phyloP scores from a whole-genome alignment of 2,797 vertebrate genomes.

The Luscinia megarhynchos region DNA sequence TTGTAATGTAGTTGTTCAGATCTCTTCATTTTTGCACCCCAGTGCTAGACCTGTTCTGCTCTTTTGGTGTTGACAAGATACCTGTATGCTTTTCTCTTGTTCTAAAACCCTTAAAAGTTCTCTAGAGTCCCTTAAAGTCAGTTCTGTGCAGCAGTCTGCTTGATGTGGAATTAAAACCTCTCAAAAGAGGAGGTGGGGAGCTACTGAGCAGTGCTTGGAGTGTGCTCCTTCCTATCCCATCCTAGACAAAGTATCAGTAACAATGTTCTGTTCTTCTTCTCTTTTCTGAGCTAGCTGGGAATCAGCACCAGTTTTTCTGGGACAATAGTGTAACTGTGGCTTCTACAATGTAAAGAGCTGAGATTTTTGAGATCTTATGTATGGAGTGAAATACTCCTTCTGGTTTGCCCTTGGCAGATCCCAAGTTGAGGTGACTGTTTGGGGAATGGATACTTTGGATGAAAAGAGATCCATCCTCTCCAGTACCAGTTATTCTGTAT shows the following conservation, averaged over 20 bases:
- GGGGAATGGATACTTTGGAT: neutral
- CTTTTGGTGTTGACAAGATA: neutral
- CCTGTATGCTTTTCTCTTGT: rapidly evolving
- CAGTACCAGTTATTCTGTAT: neutral
- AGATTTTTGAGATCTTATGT: neutral
- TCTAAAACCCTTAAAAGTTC: neutral
- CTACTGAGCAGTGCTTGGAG: neutral
- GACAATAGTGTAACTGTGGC: neutral
- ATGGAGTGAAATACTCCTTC: neutral
- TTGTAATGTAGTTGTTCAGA: neutral
- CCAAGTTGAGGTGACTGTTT: neutral
- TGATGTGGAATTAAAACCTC: neutral
- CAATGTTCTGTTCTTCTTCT: neutral
- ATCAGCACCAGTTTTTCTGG: neutral
- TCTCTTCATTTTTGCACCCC: neutral
- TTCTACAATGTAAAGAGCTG: neutral
- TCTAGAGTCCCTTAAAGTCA: neutral
- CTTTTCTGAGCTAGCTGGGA: neutral
- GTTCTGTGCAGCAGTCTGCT: neutral
- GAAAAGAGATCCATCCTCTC: neutral
- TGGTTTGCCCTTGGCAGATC: neutral
- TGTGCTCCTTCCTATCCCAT: neutral
- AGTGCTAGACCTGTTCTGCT: neutral
- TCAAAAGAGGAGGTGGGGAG: neutral
- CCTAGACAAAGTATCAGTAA: neutral